phyloP scores from a whole-genome alignment of 2,113 vertebrate species.

The human region DNA sequence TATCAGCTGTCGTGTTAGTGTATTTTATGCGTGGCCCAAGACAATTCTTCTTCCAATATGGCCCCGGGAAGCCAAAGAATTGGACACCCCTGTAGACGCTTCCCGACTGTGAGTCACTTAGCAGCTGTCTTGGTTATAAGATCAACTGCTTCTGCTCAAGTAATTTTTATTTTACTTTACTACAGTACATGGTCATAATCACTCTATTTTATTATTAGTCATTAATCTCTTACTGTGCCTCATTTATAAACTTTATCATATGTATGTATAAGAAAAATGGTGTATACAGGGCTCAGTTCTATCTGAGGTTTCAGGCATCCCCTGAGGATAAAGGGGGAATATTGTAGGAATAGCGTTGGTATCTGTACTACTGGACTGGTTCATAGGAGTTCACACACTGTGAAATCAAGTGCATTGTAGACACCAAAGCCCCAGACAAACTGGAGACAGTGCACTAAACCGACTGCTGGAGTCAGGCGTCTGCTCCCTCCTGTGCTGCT shows the following conservation, averaged over 20 bases:
- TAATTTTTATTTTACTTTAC: neutral
- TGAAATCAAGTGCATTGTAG: neutral
- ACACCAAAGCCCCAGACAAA: neutral
- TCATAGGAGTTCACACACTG: neutral
- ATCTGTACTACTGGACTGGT: fast-evolving
- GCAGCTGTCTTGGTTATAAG: neutral
- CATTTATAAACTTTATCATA: neutral
- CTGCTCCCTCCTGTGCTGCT: fast-evolving
- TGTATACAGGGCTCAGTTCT: neutral
- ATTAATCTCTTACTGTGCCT: neutral
- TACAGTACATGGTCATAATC: neutral
- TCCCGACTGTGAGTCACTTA: neutral
- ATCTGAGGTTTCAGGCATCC: neutral
- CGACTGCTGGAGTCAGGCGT: neutral
- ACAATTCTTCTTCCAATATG: no score
- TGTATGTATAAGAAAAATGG: neutral
- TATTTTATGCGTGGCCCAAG: no score
- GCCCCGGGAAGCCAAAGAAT: no score
- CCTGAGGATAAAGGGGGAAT: neutral
- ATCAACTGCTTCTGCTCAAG: neutral
- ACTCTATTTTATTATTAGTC: neutral
- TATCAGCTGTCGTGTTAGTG: no score
- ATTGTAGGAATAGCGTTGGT: fast-evolving
- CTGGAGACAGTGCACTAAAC: no score
- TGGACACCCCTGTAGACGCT: neutral